Evolutionary conservation across 1,140 invertebrate genomes (phyloP).

Genomic region (Oscheius sp.): DNA sequence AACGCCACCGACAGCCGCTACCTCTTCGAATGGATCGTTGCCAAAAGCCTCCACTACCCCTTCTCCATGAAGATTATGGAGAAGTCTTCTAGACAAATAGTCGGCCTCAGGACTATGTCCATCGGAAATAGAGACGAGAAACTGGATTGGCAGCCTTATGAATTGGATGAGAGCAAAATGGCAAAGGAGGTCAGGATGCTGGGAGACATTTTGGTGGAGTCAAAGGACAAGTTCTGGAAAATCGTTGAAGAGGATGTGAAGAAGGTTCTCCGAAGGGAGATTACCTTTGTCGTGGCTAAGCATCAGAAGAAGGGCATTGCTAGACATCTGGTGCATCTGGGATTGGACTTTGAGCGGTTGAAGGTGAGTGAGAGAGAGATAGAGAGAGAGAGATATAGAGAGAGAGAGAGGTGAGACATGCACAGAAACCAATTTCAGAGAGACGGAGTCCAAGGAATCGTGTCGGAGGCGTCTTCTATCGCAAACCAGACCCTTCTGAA

Average conservation of each 20-base stretch:
- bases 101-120: neutral
- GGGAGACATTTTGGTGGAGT: neutral
- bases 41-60: neutral
- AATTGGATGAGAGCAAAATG: neutral
- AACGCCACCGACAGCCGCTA: neutral
- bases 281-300: neutral
- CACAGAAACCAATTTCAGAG: neutral
- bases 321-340: neutral
- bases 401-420: neutral
- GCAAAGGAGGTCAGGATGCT: no score
- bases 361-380: neutral
- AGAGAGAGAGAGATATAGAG: neutral
- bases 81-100: neutral
- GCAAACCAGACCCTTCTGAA: conserved; percentile 13
- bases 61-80: neutral
- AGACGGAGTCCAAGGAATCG: conserved; percentile 2
- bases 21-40: conserved; percentile 8
- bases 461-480: conserved; percentile 6
- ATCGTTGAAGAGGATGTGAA: neutral
- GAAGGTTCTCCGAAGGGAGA: conserved; percentile 3
- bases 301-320: conserved; percentile 16
- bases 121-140: neutral
- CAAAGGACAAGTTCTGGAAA: neutral
- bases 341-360: neutral
- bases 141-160: neutral